A percentile compares a stretch with the other conserved stretches of the same genome.
phyloP scores from a whole-genome alignment of 2,888 invertebrate species.

The Temnothorax unifasciatus region DNA sequence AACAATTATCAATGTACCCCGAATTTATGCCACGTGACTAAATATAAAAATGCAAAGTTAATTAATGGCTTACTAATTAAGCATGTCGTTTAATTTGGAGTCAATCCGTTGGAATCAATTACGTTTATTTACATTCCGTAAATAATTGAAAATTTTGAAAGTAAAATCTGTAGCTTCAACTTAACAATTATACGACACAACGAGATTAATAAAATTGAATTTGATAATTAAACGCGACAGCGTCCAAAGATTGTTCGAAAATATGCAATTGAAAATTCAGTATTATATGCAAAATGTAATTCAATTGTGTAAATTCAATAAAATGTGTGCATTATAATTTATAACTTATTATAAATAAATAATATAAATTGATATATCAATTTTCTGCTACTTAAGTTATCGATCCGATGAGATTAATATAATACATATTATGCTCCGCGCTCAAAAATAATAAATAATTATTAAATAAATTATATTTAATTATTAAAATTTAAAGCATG shows the following conservation, averaged over 20 bases:
- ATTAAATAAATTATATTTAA: background rate
- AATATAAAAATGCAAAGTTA: background rate
- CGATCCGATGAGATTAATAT: background rate
- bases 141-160: background rate
- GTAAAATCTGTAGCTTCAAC: background rate
- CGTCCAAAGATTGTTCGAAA: background rate
- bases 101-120: background rate
- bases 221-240: background rate
- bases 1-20: background rate
- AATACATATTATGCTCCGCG: background rate
- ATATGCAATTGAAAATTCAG: background rate
- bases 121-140: background rate
- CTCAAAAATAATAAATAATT: background rate
- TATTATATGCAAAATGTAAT: background rate
- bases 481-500: background rate
- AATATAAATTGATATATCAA: conserved; percentile 11
- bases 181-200: background rate
- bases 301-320: background rate
- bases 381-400: background rate
- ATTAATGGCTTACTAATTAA: background rate
- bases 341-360: background rate
- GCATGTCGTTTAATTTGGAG: background rate
- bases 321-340: background rate
- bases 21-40: background rate
- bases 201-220: background rate